Conservation (phyloP, 53 echinoderm and acorn worm species). For the Pentamera pediparva region DNA sequence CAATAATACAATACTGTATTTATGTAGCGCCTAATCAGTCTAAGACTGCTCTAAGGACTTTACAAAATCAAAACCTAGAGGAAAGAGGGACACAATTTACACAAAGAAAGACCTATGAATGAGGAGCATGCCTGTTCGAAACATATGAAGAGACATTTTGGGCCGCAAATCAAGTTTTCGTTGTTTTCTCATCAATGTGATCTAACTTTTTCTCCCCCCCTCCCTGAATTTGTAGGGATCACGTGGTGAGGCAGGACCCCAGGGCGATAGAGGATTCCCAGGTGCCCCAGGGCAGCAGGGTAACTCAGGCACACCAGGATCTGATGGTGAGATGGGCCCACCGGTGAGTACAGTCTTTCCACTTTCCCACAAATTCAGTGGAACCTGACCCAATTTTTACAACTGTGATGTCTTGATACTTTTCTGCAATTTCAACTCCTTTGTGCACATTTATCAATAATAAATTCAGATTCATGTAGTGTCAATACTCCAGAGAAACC, state of each 20-base stretch:
- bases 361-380: background rate
- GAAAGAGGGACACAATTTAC: background rate
- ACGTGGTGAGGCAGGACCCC: slow-evolving; percentile 57
- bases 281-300: slow-evolving; percentile 45
- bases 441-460: too few relatives aligned
- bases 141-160: too few relatives aligned
- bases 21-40: too few relatives aligned
- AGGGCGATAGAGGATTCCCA: slow-evolving; percentile 57
- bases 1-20: too few relatives aligned
- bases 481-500: too few relatives aligned
- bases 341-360: slow-evolving; percentile 31
- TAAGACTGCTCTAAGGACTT: too few relatives aligned
- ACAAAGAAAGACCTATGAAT: too few relatives aligned
- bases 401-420: background rate
- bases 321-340: slow-evolving; percentile 52
- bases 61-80: too few relatives aligned
- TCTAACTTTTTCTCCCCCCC: background rate
- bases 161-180: too few relatives aligned
- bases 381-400: background rate
- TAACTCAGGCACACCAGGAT: slow-evolving; percentile 63
- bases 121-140: background rate
- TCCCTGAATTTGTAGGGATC: slow-evolving; percentile 36
- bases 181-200: background rate
- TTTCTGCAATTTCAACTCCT: too few relatives aligned
- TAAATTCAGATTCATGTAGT: too few relatives aligned